phyloP scores from a whole-genome alignment of 2,888 invertebrate genomes.

The Ormia ochracea region DNA sequence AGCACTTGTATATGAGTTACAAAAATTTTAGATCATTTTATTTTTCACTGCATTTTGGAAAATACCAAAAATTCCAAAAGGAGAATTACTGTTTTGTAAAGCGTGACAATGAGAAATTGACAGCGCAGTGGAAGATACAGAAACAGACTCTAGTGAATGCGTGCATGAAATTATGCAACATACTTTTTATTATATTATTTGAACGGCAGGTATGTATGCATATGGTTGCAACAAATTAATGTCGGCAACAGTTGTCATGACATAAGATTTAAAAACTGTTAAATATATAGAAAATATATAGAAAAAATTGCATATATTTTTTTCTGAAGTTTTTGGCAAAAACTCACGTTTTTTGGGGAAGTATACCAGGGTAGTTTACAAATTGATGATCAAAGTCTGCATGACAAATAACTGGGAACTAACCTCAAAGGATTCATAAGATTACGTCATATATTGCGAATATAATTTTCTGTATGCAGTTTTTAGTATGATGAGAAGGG shows the following conservation, averaged over 20 bases:
- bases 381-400: no score
- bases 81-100: slow-evolving; percentile 20
- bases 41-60: neutral
- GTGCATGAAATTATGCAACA: slow-evolving; percentile 47
- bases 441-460: no score
- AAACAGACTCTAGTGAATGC: slow-evolving; percentile 19
- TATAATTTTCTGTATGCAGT: no score
- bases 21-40: no score
- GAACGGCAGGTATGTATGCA: no score
- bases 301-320: slow-evolving; percentile 17
- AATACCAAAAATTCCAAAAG: slow-evolving; percentile 19
- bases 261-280: slow-evolving; percentile 2
- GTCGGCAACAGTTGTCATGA: slow-evolving; percentile 30
- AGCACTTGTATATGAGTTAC: no score
- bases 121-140: neutral
- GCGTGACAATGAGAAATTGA: slow-evolving; percentile 25
- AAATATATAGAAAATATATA: neutral
- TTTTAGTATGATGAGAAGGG: no score
- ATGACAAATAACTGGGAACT: no score
- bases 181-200: neutral
- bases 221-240: neutral
- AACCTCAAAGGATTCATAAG: no score
- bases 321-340: neutral
- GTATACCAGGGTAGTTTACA: no score
- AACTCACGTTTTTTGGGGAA: no score